Base-by-base conservation (phyloP, 2,888 invertebrate genomes). In the Ichneumon xanthorius region DNA sequence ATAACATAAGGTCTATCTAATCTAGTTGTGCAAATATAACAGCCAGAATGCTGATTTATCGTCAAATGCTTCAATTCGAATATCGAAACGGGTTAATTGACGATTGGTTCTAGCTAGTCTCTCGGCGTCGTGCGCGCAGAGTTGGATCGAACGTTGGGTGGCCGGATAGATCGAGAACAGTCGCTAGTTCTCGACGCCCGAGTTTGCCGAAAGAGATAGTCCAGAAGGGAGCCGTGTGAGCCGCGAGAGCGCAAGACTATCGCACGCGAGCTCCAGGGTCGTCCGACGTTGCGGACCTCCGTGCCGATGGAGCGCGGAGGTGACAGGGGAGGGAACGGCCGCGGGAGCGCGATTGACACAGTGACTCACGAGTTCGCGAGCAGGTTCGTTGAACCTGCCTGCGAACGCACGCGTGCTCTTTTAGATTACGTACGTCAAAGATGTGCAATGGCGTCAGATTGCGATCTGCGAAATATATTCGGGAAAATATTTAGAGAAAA, bases 381-480 rank as follows among this genome's bases (percentile, higher is more conserved):
- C 40, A 40, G 11, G 40, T 40, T 88, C 88, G 86, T 88, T 88
- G 88, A 88, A 87, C 87, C 76, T 79, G 77, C 61, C 73, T 75
- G 86, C 80, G 86, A 87, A 83, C 83, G 87, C 87, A 87, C 87
- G 87, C 83, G 87, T 86, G 80, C 84, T 86, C 76, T 67, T 67
- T 80, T 55, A 61, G 72, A 65, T 73, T 72, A 61, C 73, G 68
- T 80, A 71, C 45, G 40, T 40, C 19, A 48, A 40, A 70, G 80
- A 85, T 85, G 79, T 82, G 82, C 85, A 85, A 81, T 85, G 85
- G 79, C 58, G 75, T 75, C 30, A 82, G 58, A 80, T 82, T 58
- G 71, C 22, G 50, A 55, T 68, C 53, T 58, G 63, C 67, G 37
- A 83, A 80, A 73, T 11, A 63, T 33, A 61, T 5, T 16, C 61